These are phyloP conservation scores for Neodiprion pinetum DNA, from an alignment of 1,140 invertebrate genomes.

Conservation along the genomic window DNA sequence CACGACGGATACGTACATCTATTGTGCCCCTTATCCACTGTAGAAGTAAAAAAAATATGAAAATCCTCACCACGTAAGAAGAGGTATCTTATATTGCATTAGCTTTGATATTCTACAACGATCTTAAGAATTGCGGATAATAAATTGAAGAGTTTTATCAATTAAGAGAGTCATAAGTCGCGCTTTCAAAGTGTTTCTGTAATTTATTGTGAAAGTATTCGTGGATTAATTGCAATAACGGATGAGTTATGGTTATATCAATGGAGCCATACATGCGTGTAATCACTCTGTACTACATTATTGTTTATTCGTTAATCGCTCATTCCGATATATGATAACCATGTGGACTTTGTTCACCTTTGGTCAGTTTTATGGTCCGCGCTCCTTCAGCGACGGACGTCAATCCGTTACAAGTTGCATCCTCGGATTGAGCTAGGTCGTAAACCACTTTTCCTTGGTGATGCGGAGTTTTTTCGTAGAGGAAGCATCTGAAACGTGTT, in stretches of 20 bases:
- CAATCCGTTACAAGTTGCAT: slow-evolving; percentile 69
- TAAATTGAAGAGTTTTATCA: background rate
- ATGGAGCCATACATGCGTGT: background rate
- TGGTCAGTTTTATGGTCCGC: slow-evolving; percentile 65
- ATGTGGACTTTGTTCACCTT: slow-evolving; percentile 54
- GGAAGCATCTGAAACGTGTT: slow-evolving; percentile 66
- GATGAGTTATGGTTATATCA: background rate
- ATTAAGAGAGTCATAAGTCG: no score
- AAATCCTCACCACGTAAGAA: background rate
- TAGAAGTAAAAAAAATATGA: slow-evolving; percentile 19
- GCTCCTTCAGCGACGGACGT: slow-evolving; percentile 67
- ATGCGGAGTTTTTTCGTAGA: slow-evolving; percentile 60
- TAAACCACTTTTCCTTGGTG: slow-evolving; percentile 55
- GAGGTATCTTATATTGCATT: background rate
- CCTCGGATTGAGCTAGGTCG: slow-evolving; percentile 66
- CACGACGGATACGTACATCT: slow-evolving; percentile 67
- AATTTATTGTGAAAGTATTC: no score
- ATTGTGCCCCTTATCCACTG: slow-evolving; percentile 57
- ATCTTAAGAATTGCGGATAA: background rate
- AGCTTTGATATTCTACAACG: background rate
- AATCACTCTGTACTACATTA: background rate
- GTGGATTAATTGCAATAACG: background rate
- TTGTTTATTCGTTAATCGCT: background rate
- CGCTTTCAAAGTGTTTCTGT: no score
- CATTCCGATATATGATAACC: background rate